Percentiles rank a stretch among this genome's conserved stretches.
These are phyloP conservation scores for Ips typographus DNA, from an alignment of 1,140 invertebrate genomes.

Conservation along the genomic window DNA sequence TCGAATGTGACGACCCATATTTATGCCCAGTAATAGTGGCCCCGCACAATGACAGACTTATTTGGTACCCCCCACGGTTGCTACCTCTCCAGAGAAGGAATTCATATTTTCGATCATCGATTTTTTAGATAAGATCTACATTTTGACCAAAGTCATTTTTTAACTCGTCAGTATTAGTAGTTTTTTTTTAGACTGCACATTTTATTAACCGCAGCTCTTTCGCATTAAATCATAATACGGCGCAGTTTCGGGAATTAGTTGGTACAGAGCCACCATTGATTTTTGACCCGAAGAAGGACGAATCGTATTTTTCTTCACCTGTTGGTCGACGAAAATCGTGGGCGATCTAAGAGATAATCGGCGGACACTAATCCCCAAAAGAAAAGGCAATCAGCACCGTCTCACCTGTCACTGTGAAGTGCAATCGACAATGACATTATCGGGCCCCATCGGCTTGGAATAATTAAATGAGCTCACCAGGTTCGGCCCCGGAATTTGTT, in stretches of 20 bases:
- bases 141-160: constrained; percentile 37
- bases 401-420: constrained; percentile 13
- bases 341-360: constrained; percentile 22
- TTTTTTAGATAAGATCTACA: constrained; percentile 46
- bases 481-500: constrained; percentile 12
- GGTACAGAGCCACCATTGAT: no score
- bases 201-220: no score
- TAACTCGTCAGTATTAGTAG: constrained; percentile 6
- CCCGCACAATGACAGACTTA: constrained; percentile 40
- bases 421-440: constrained; percentile 22
- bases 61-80: constrained; percentile 30
- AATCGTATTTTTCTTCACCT: constrained; percentile 11
- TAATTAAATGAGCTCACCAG: constrained; percentile 24
- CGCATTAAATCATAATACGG: no score
- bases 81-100: constrained; percentile 38
- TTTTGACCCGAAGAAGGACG: no score
- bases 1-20: constrained; percentile 13
- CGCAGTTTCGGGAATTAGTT: no score
- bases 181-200: no score
- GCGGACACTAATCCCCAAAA: constrained; percentile 19
- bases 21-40: constrained; percentile 29
- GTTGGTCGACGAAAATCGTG: constrained; percentile 13
- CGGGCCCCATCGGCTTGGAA: constrained; percentile 16
- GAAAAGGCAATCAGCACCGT: constrained; percentile 9
- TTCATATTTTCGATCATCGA: constrained; percentile 47